Evolutionary conservation across 2,888 invertebrate genomes (phyloP).

Genomic region (Xanthia icteritia): DNA sequence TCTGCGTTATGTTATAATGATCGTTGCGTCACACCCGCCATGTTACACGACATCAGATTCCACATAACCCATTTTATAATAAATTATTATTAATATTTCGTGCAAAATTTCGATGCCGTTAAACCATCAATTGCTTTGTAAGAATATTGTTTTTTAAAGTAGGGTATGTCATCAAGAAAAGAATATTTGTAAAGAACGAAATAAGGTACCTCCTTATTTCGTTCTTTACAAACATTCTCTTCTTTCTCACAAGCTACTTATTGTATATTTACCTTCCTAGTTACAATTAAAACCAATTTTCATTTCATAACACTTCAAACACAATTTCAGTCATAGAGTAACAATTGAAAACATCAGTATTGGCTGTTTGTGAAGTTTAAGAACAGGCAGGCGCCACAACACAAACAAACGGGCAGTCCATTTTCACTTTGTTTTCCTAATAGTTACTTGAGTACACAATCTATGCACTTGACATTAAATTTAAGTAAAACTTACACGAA

Average conservation of each 20-base stretch:
- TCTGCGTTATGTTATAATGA: slow-evolving; percentile 77
- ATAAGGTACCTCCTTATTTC: too few relatives aligned
- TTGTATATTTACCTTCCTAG: neutral
- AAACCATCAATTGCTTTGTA: neutral
- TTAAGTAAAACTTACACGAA: slow-evolving; percentile 4
- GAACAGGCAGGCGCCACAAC: slow-evolving; percentile 25
- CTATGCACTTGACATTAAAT: slow-evolving; percentile 8
- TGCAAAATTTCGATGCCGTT: neutral
- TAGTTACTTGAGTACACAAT: slow-evolving; percentile 12
- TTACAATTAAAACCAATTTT: slow-evolving; percentile 5
- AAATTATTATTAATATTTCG: slow-evolving; percentile 12
- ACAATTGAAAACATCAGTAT: slow-evolving; percentile 38
- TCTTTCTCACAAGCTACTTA: neutral
- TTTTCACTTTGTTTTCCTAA: slow-evolving; percentile 32
- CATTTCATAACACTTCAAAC: neutral
- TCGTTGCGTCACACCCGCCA: slow-evolving; percentile 72
- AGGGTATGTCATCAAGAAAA: too few relatives aligned
- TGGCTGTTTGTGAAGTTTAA: slow-evolving; percentile 43
- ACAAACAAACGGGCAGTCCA: slow-evolving; percentile 15
- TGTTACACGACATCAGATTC: slow-evolving; percentile 68
- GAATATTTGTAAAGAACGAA: too few relatives aligned
- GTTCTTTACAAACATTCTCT: too few relatives aligned
- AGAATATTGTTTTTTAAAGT: too few relatives aligned
- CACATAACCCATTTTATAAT: slow-evolving; percentile 64
- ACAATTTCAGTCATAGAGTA: slow-evolving; percentile 16